These are phyloP conservation scores for Acleris emargana DNA, from an alignment of 2,888 invertebrate species.

Conservation along the genomic window DNA sequence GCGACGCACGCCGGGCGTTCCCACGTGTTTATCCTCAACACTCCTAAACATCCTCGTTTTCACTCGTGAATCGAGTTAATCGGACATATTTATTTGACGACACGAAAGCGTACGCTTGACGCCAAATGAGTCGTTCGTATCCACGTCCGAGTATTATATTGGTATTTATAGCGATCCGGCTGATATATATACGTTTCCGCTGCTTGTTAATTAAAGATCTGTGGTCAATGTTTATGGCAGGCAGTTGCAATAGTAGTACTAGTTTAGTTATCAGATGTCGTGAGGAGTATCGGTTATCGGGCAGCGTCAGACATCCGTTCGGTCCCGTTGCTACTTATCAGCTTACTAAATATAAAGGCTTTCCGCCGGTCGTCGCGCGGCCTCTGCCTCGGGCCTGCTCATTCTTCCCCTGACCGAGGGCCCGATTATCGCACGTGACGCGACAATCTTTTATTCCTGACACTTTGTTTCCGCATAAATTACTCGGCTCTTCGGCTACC, in stretches of 20 bases:
- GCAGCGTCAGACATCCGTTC: slow-evolving; percentile 60
- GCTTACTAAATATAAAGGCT: slow-evolving; percentile 63
- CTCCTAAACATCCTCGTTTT: slow-evolving; percentile 78
- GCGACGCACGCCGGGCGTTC: slow-evolving; percentile 65
- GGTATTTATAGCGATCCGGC: slow-evolving; percentile 27
- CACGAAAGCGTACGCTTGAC: slow-evolving; percentile 51
- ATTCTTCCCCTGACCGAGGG: slow-evolving; percentile 53
- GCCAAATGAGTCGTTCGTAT: slow-evolving; percentile 55
- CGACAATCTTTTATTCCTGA: slow-evolving; percentile 71
- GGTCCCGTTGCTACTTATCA: slow-evolving; percentile 58
- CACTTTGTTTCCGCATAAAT: slow-evolving; percentile 76
- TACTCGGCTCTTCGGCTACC: slow-evolving; percentile 65
- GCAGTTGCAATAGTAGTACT: slow-evolving; percentile 72
- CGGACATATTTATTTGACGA: slow-evolving; percentile 72
- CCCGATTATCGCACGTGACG: slow-evolving; percentile 70
- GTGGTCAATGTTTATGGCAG: slow-evolving; percentile 62
- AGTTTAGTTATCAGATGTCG: slow-evolving; percentile 71
- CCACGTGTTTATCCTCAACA: slow-evolving; percentile 73
- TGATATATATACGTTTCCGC: slow-evolving; percentile 57
- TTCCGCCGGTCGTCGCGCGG: slow-evolving; percentile 51
- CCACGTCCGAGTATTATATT: slow-evolving; percentile 43
- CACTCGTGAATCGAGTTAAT: slow-evolving; percentile 70
- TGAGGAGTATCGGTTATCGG: slow-evolving; percentile 64
- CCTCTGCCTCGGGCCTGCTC: slow-evolving; percentile 50
- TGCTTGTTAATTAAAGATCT: slow-evolving; percentile 71